phyloP scores from a whole-genome alignment of 2,888 invertebrate species.

The Trisateles emortualis region DNA sequence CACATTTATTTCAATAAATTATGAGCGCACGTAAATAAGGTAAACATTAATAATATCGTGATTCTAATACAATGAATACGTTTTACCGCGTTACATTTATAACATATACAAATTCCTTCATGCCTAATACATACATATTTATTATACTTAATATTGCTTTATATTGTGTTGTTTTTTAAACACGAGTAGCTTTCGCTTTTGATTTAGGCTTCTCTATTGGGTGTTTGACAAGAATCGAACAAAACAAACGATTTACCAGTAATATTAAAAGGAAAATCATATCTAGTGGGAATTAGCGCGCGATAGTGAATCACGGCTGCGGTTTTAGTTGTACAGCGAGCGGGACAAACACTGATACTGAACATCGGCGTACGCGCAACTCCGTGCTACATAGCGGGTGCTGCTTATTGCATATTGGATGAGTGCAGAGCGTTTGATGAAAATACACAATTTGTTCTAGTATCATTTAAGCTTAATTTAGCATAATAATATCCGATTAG shows the following conservation, averaged over 20 bases:
- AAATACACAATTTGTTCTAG: no score
- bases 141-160: no score
- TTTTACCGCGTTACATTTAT: no score
- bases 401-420: no score
- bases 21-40: conserved; percentile 12
- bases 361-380: conserved; percentile 7
- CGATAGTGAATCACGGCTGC: conserved; percentile 53
- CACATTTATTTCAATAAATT: conserved; percentile 14
- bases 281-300: conserved; percentile 56
- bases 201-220: conserved; percentile 8
- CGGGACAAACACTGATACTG: conserved; percentile 27
- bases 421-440: no score
- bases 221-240: not conserved
- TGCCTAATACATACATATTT: no score
- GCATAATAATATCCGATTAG: not conserved
- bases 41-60: conserved; percentile 1
- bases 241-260: conserved; percentile 37
- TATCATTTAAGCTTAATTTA: no score
- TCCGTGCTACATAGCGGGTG: not conserved
- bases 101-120: no score
- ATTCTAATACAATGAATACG: no score
- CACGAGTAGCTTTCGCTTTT: conserved; percentile 13
- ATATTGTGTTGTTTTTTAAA: no score
- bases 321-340: conserved; percentile 19
- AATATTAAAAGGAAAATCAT: conserved; percentile 53